Evolutionary conservation across 2,113 vertebrate species (phyloP), one percentile per base, ranked within the genome.

Genomic region (Actenoides lindsayi): DNA sequence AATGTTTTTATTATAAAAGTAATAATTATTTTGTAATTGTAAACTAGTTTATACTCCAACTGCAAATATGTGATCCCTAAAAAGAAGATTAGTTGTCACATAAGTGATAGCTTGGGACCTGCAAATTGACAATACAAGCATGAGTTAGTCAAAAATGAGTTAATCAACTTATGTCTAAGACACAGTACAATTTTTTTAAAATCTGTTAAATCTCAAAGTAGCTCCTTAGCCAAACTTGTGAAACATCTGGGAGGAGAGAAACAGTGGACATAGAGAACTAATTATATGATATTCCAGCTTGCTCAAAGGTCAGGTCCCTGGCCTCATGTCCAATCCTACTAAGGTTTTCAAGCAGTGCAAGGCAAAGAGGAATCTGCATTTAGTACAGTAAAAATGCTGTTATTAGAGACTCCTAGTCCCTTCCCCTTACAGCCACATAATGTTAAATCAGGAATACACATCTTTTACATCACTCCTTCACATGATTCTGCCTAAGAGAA

Each of bases 261-360:
- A 31, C 67, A 50, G 33, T 30, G 48, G 23, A 48, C 7, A 64
- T 78, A 59, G 17, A 79, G 53, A 73, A 16, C 9, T 73, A 93
- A 94, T 68, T 69, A n/a, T 17, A 37, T 28, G 27, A 79, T 65
- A 46, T 80, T 84, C 25, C 41, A 57, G 33, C 16, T 57, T 85
- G 25, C n/a, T 83, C 53, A 85, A 92, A 93, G 87, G 84, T 93
- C 82, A 94, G 37, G 67, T 90, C 87, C 70, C 82, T 80, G 63
- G 74, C 44, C 44, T 93, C 87, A 10, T 76, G 78, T 96, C 63
- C 70, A 54, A 2, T 60, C 0, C 0, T 35, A 27, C 42, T 85
- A 57, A 77, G 10, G 19, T 85, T 89, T 69, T 75, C 70, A 82
- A 68, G 16, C 20, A 56, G 23, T 30, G 20, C 11, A 78, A 89